Percentiles rank a stretch among this genome's conserved stretches.
phyloP scores from a whole-genome alignment of 2,888 invertebrate genomes.

The Anorthoa munda region DNA sequence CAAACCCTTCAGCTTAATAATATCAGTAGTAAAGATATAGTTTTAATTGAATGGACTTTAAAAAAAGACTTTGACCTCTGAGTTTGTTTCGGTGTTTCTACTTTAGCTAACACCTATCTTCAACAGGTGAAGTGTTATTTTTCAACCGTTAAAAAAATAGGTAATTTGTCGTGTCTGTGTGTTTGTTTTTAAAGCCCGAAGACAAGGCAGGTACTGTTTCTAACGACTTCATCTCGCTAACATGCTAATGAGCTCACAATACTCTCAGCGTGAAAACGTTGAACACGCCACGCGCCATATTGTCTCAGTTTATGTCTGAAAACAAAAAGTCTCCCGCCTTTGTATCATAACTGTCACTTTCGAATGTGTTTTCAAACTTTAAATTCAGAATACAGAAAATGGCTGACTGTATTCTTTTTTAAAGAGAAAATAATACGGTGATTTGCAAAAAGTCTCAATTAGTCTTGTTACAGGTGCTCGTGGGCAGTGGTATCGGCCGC shows the following conservation, averaged over 20 bases:
- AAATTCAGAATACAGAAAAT: not conserved
- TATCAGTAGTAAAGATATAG: too few species aligned
- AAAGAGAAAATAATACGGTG: slow-evolving; percentile 6
- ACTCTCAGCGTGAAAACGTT: slow-evolving; percentile 14
- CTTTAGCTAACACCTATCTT: too few species aligned
- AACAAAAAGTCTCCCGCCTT: slow-evolving; percentile 16
- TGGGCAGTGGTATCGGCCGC: too few species aligned
- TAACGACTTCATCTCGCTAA: not conserved
- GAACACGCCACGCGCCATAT: not conserved
- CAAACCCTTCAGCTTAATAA: too few species aligned
- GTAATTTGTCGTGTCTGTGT: not conserved
- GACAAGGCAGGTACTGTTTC: not conserved
- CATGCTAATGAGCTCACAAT: slow-evolving; percentile 16
- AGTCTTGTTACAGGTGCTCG: not conserved
- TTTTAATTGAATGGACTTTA: too few species aligned
- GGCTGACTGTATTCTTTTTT: not conserved
- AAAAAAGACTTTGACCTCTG: too few species aligned
- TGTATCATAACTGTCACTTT: slow-evolving; percentile 30
- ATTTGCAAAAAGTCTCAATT: not conserved
- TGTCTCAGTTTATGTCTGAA: slow-evolving; percentile 3
- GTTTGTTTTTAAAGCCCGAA: not conserved
- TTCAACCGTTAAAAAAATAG: too few species aligned
- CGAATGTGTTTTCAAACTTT: slow-evolving; percentile 1
- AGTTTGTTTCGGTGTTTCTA: too few species aligned
- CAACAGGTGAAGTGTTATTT: too few species aligned